These are phyloP conservation scores for Atrina japonica DNA, from an alignment of 2,888 invertebrate genomes.

Conservation along the genomic window DNA sequence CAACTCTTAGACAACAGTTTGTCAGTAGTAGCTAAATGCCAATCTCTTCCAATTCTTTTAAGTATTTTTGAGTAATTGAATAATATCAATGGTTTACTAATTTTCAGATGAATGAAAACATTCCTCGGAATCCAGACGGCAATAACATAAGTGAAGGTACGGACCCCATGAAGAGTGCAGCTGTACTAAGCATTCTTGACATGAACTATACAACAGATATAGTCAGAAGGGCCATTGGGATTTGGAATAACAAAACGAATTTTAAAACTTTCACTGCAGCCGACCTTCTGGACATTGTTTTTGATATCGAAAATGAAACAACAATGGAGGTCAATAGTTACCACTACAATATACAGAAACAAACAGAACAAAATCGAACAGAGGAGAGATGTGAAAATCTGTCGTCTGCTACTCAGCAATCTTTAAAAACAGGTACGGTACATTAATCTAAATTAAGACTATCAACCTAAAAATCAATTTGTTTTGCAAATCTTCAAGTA, in stretches of 20 bases:
- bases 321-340: no score
- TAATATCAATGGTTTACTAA: no score
- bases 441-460: no score
- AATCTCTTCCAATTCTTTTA: not conserved
- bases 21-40: not conserved
- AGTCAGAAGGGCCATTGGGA: constrained; percentile 9
- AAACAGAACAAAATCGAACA: no score
- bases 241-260: not conserved
- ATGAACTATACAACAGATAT: constrained; percentile 2
- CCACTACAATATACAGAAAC: no score
- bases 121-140: not conserved
- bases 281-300: constrained; percentile 6
- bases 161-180: constrained; percentile 7
- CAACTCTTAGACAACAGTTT: no score
- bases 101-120: not conserved
- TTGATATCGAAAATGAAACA: not conserved
- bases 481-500: no score
- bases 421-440: no score
- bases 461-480: no score
- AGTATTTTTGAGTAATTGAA: not conserved
- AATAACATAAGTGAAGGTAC: not conserved
- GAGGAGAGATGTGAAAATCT: no score
- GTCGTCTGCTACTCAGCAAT: no score
- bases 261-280: not conserved
- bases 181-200: not conserved